Percentiles rank a stretch among this genome's conserved stretches.
phyloP scores from a whole-genome alignment of 2,888 invertebrate genomes.

The Sinohyriopsis cumingii region DNA sequence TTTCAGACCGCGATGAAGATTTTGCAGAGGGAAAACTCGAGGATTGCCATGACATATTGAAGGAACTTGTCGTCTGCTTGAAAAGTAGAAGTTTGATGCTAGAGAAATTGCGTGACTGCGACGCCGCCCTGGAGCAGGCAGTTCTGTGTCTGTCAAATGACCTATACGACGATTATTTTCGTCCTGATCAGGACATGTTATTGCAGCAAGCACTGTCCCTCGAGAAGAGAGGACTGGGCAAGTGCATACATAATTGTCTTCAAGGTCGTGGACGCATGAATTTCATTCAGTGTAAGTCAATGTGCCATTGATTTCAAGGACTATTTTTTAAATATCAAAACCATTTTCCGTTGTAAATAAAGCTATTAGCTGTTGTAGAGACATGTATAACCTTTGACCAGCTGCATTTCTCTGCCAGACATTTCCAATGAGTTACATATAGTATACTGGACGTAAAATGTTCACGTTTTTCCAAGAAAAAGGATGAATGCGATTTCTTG shows the following conservation, averaged over 20 bases:
- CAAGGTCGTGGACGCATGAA: conserved; percentile 49
- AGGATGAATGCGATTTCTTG: too few species aligned
- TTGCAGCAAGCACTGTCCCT: conserved; percentile 10
- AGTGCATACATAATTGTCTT: conserved; percentile 54
- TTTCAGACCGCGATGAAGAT: conserved; percentile 13
- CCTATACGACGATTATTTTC: conserved; percentile 15
- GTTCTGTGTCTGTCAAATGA: conserved; percentile 17
- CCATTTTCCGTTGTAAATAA: too few species aligned
- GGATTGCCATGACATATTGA: conserved; percentile 13
- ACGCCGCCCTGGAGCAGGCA: conserved; percentile 10
- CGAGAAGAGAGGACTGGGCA: conserved; percentile 47
- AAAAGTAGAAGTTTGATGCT: conserved; percentile 13
- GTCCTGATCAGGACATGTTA: conserved; percentile 13
- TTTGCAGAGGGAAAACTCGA: conserved; percentile 1
- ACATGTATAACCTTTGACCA: too few species aligned
- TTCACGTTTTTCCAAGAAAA: too few species aligned
- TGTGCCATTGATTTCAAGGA: conserved; percentile 46
- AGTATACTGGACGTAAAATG: too few species aligned
- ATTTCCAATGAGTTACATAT: too few species aligned
- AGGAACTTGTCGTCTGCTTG: conserved; percentile 19
- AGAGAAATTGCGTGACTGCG: conserved; percentile 18
- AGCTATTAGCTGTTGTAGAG: too few species aligned
- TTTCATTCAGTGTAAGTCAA: conserved; percentile 60
- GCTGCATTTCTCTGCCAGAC: too few species aligned
- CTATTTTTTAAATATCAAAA: not conserved